These are phyloP conservation scores for Agonopterix alstromeriana DNA, from an alignment of 2,888 invertebrate genomes.

Conservation along the genomic window DNA sequence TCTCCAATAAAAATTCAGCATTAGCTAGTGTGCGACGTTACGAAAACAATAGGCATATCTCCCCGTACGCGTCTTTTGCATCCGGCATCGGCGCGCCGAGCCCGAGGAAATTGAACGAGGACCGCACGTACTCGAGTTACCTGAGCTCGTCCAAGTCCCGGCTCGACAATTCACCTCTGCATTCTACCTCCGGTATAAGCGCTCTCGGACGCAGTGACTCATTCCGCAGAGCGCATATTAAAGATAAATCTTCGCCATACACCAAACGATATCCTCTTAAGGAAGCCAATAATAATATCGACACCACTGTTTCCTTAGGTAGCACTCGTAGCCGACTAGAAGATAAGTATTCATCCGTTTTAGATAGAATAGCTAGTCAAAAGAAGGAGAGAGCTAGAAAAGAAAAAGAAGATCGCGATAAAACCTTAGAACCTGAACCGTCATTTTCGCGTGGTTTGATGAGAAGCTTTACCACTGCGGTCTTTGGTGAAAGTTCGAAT, in stretches of 20 bases:
- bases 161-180: conserved; percentile 60
- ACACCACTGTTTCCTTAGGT: conserved; percentile 58
- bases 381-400: conserved; percentile 72
- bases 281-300: conserved; percentile 67
- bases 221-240: conserved; percentile 62
- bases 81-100: conserved; percentile 32
- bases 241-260: conserved; percentile 65
- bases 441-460: conserved; percentile 63
- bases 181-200: conserved; percentile 50
- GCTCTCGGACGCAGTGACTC: conserved; percentile 64
- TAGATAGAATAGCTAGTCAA: conserved; percentile 81
- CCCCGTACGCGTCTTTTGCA: conserved; percentile 55
- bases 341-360: conserved; percentile 86
- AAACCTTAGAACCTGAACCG: conserved; percentile 81
- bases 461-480: conserved; percentile 84
- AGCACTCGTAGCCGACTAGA: conserved; percentile 82
- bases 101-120: conserved; percentile 54
- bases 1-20: conserved; percentile 48
- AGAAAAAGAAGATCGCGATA: conserved; percentile 79
- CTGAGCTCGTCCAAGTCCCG: conserved; percentile 51
- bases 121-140: conserved; percentile 60
- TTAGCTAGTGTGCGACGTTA: conserved; percentile 59
- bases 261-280: conserved; percentile 63
- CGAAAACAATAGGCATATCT: conserved; percentile 59
- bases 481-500: conserved; percentile 81